Percentiles rank a stretch among this genome's conserved stretches.
phyloP scores from a whole-genome alignment of 2,113 vertebrate genomes.

The Mionectes macconnelli region DNA sequence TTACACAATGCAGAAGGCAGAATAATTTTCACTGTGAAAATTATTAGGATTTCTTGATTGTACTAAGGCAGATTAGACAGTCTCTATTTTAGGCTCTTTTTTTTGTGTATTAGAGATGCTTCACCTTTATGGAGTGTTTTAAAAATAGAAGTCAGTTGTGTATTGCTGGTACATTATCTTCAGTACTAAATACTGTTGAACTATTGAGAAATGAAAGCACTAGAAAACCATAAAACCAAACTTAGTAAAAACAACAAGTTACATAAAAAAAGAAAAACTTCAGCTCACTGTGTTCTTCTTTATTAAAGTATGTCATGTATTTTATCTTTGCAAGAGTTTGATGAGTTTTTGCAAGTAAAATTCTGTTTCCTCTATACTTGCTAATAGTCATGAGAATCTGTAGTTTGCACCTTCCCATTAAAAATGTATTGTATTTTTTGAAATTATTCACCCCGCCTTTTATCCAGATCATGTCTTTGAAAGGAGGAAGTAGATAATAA shows the following conservation, averaged over 20 bases:
- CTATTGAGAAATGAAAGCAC: conserved; percentile 54
- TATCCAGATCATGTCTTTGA: conserved; percentile 95
- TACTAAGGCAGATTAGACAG: neutral
- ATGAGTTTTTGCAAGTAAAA: conserved; percentile 86
- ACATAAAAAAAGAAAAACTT: conserved; percentile 68
- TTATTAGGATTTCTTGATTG: neutral
- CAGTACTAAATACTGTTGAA: conserved; percentile 37
- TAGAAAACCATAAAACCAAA: conserved; percentile 46
- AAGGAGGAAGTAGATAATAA: conserved; percentile 97
- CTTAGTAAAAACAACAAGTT: conserved; percentile 76
- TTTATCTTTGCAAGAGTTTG: conserved; percentile 80
- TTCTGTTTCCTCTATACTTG: conserved; percentile 84
- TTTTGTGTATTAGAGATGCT: neutral
- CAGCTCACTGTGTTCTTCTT: conserved; percentile 64
- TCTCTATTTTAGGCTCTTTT: neutral
- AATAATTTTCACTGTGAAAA: neutral
- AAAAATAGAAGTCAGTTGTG: conserved; percentile 32
- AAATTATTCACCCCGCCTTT: conserved; percentile 94
- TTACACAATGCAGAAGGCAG: neutral
- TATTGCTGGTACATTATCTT: neutral
- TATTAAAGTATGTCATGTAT: conserved; percentile 77
- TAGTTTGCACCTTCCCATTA: conserved; percentile 87
- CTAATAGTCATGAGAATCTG: conserved; percentile 88
- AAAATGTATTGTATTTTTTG: conserved; percentile 89
- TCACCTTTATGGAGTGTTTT: neutral